Evolutionary conservation across 2,113 vertebrate species (phyloP).

Genomic region (Capricornis sumatraensis): DNA sequence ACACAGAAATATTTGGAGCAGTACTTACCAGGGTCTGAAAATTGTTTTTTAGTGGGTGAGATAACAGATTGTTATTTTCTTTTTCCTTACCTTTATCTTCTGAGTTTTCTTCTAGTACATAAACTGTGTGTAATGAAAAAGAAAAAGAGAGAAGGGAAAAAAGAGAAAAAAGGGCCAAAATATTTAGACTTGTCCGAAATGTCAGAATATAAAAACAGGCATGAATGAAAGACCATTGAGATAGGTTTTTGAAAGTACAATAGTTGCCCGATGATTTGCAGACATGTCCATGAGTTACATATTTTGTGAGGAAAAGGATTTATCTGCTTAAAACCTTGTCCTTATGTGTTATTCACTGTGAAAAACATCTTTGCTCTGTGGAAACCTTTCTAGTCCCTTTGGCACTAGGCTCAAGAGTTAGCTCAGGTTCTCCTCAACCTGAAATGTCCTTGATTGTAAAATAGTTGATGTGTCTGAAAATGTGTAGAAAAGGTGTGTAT

Average conservation of each 20-base stretch:
- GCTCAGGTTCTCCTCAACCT: not conserved
- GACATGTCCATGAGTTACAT: not conserved
- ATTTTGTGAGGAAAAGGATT: slow-evolving; percentile 40
- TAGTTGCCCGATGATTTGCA: slow-evolving; percentile 46
- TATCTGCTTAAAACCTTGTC: slow-evolving; percentile 53
- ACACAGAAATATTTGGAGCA: not conserved
- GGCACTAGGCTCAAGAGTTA: not conserved
- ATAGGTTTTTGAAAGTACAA: not conserved
- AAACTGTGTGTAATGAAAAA: not conserved
- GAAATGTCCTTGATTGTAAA: not conserved
- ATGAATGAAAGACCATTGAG: not conserved
- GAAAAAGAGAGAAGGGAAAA: not conserved
- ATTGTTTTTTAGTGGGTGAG: not conserved
- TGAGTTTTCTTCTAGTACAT: not conserved
- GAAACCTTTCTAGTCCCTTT: not conserved
- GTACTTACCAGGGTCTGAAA: not conserved
- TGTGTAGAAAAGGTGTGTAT: slow-evolving; percentile 19
- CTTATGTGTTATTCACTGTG: slow-evolving; percentile 21
- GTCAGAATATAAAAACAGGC: not conserved
- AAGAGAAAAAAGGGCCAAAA: not conserved
- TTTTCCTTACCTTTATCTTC: not conserved
- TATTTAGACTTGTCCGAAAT: not conserved
- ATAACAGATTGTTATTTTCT: not conserved
- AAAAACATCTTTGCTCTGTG: not conserved
- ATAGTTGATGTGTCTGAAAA: slow-evolving; percentile 7